Evolutionary conservation across 2,888 invertebrate species (phyloP).

Genomic region (Drosophila prolongata): DNA sequence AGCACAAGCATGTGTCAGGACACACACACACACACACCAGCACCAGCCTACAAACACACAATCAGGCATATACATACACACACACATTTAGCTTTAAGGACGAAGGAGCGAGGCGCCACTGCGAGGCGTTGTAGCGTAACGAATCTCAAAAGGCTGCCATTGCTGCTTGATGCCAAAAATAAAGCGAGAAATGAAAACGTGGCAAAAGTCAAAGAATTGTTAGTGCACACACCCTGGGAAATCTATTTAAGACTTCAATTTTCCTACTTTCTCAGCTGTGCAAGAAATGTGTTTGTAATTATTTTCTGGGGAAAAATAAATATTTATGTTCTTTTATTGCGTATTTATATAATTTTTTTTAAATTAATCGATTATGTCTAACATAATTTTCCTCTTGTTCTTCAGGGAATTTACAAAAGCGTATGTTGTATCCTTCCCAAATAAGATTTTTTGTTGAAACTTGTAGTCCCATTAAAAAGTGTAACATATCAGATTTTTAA

Average conservation of each 20-base stretch:
- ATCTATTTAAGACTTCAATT: slow-evolving; percentile 44
- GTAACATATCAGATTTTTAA: no score
- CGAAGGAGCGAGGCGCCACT: slow-evolving; percentile 36
- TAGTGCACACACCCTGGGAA: slow-evolving; percentile 46
- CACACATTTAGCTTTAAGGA: slow-evolving; percentile 22
- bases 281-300: neutral
- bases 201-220: slow-evolving; percentile 40
- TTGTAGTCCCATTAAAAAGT: no score
- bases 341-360: no score
- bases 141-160: slow-evolving; percentile 63
- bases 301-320: neutral
- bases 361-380: no score
- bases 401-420: no score
- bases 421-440: neutral
- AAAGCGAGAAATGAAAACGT: slow-evolving; percentile 52
- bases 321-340: no score
- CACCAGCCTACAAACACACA: slow-evolving; percentile 13
- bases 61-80: neutral
- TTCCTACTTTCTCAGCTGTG: neutral
- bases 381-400: no score
- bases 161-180: slow-evolving; percentile 68
- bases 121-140: slow-evolving; percentile 60
- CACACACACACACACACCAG: slow-evolving; percentile 23
- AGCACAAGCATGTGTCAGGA: slow-evolving; percentile 45
- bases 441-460: no score